Evolutionary conservation across 2,888 invertebrate genomes (phyloP).

Genomic region (Cremastobaeus sp.): DNA sequence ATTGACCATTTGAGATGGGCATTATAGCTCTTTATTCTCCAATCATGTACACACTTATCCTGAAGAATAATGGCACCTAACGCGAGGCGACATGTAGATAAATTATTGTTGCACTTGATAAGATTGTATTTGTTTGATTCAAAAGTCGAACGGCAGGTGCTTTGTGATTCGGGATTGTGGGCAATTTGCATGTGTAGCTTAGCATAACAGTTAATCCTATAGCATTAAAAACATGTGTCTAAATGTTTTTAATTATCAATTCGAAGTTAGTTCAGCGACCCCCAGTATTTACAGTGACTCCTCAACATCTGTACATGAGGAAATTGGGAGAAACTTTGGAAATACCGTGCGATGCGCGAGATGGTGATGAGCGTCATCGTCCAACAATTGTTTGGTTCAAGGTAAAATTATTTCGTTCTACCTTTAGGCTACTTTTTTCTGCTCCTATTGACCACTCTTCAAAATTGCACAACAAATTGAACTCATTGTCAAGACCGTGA

Average conservation of each 20-base stretch:
- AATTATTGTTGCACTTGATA: slow-evolving; percentile 32
- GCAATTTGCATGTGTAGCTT: neutral
- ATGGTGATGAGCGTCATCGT: slow-evolving; percentile 83
- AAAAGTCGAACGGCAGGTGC: slow-evolving; percentile 25
- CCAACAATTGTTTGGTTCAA: slow-evolving; percentile 85
- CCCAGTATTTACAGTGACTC: slow-evolving; percentile 88
- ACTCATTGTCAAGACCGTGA: too few species aligned
- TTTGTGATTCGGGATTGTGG: slow-evolving; percentile 22
- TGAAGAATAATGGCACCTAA: slow-evolving; percentile 44
- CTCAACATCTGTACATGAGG: slow-evolving; percentile 90
- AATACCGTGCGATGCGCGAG: slow-evolving; percentile 89
- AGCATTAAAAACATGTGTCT: neutral
- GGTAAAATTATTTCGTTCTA: slow-evolving; percentile 78
- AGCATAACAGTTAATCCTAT: too few species aligned
- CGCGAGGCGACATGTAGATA: slow-evolving; percentile 45
- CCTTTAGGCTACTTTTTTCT: too few species aligned
- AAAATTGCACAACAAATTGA: too few species aligned
- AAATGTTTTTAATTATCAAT: neutral
- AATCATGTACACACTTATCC: slow-evolving; percentile 61
- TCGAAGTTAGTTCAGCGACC: slow-evolving; percentile 86
- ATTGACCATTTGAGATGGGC: slow-evolving; percentile 65
- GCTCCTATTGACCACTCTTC: too few species aligned
- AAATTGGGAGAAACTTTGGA: slow-evolving; percentile 88
- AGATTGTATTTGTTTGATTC: slow-evolving; percentile 37
- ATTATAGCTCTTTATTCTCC: slow-evolving; percentile 68